Conservation (phyloP, 2,888 invertebrate species). For the Pomacea canaliculata region DNA sequence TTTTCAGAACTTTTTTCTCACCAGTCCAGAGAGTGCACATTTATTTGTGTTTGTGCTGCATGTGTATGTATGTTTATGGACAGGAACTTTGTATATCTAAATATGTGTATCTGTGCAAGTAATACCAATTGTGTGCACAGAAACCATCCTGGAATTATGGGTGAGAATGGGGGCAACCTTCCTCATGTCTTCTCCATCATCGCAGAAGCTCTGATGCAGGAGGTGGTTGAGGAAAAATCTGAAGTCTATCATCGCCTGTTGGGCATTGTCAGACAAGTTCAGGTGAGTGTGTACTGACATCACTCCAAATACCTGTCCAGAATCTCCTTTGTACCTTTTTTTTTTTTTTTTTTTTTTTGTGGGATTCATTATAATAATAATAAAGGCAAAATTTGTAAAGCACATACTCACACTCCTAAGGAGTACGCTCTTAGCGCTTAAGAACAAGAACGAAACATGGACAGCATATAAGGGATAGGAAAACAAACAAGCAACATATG, state of each 20-base stretch:
- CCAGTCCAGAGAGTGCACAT: too few species aligned
- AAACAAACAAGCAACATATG: too few species aligned
- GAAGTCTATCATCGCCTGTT: constrained; percentile 85
- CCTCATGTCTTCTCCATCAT: constrained; percentile 89
- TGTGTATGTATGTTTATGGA: background rate
- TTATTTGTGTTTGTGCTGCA: too few species aligned
- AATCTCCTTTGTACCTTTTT: background rate
- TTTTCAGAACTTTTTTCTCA: too few species aligned
- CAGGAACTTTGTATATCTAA: background rate
- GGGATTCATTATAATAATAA: too few species aligned
- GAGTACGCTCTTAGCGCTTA: too few species aligned
- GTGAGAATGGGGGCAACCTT: constrained; percentile 88
- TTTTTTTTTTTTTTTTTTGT: background rate
- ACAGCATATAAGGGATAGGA: too few species aligned
- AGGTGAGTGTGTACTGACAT: constrained; percentile 73
- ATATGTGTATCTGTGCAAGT: background rate
- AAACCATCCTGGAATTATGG: constrained; percentile 88
- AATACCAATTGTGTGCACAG: constrained; percentile 41
- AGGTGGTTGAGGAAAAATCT: constrained; percentile 82
- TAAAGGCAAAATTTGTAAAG: too few species aligned
- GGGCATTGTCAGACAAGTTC: constrained; percentile 87
- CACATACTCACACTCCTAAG: too few species aligned
- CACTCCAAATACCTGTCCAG: background rate
- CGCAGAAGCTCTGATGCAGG: constrained; percentile 88
- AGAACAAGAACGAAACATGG: too few species aligned